Evolutionary conservation across 2,888 invertebrate species (phyloP).

Genomic region (Hypsopygia costalis): DNA sequence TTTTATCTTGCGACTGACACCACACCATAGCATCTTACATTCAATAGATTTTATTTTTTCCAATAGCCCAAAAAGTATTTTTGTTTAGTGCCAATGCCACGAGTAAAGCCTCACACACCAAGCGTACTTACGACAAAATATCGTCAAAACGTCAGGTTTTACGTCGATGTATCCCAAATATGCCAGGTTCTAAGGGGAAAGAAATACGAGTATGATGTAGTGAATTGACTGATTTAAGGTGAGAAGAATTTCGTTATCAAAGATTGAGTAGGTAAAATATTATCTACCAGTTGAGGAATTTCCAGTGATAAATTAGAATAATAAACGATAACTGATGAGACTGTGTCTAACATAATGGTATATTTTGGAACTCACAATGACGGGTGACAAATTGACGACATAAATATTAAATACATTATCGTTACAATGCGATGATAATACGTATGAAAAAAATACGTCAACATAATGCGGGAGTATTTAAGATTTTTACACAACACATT

Average conservation of each 20-base stretch:
- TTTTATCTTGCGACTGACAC: conserved; percentile 52
- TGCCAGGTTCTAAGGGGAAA: conserved; percentile 23
- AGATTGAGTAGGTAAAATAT: no score
- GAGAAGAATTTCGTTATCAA: no score
- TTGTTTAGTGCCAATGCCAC: conserved; percentile 40
- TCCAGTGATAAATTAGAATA: no score
- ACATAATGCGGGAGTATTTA: no score
- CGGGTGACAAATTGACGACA: no score
- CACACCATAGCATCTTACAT: conserved; percentile 19
- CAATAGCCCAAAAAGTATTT: conserved; percentile 20
- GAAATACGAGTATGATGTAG: conserved; percentile 1
- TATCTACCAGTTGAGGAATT: no score
- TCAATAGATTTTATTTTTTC: conserved; percentile 8
- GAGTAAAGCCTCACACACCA: conserved; percentile 45
- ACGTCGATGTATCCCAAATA: conserved; percentile 37
- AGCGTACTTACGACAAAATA: conserved; percentile 43
- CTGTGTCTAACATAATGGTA: no score
- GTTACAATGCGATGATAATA: neutral
- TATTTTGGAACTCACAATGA: no score
- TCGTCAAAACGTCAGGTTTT: conserved; percentile 18
- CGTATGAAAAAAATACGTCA: neutral
- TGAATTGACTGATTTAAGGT: neutral
- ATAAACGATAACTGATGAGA: no score
- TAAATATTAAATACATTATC: no score
- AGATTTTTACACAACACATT: no score